These are phyloP conservation scores for Podarcis muralis DNA, from an alignment of 2,113 vertebrate genomes.

Conservation along the genomic window DNA sequence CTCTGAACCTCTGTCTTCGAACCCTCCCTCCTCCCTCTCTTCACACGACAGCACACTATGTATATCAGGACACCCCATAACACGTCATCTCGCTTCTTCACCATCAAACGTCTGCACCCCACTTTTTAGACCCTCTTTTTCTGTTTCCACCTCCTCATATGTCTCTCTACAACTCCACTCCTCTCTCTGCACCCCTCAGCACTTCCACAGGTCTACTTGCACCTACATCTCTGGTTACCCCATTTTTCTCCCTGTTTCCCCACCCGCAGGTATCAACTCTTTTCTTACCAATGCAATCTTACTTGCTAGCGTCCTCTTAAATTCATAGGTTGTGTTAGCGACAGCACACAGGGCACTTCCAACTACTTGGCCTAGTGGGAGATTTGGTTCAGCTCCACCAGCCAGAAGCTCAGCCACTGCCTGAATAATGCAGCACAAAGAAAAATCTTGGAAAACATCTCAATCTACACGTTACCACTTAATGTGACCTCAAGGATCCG, in stretches of 20 bases:
- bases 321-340: conserved; percentile 75
- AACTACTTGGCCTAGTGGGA: conserved; percentile 72
- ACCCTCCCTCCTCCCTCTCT: not conserved
- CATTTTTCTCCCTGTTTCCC: not conserved
- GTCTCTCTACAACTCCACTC: not conserved
- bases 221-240: not conserved
- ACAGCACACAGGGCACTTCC: conserved; percentile 82
- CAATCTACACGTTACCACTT: not conserved
- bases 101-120: not conserved
- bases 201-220: not conserved
- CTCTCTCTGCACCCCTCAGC: not conserved
- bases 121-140: not conserved
- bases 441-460: not conserved
- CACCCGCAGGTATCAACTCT: not conserved
- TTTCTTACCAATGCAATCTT: conserved; percentile 79
- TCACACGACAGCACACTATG: not conserved
- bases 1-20: not conserved
- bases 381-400: conserved; percentile 82
- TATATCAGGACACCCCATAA: not conserved
- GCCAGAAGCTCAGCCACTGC: conserved; percentile 82
- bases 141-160: not conserved
- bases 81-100: not conserved
- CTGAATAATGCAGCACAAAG: conserved; percentile 55
- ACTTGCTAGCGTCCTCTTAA: conserved; percentile 39
- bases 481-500: not conserved